These are phyloP conservation scores for Sisor rabdophorus DNA, from an alignment of 2,113 vertebrate species.

Conservation along the genomic window DNA sequence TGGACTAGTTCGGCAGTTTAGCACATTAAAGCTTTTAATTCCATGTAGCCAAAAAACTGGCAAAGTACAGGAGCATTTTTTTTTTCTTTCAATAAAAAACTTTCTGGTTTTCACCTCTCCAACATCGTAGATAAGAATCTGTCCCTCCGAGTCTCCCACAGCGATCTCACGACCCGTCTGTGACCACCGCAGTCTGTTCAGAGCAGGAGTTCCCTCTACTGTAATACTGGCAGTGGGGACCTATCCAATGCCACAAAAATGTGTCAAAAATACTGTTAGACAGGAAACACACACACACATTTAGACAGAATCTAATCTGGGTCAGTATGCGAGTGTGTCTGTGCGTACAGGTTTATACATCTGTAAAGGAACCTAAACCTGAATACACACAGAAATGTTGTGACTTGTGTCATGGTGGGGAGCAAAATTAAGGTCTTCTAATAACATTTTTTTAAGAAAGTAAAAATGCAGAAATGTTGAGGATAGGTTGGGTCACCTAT, in stretches of 20 bases:
- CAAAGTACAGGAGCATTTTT: background rate
- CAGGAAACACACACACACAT: too few species aligned
- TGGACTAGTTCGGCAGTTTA: background rate
- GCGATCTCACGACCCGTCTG: slow-evolving; percentile 95
- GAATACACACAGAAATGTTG: too few species aligned
- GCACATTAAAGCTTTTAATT: too few species aligned
- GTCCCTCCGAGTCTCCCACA: slow-evolving; percentile 93
- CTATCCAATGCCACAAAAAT: slow-evolving; percentile 58
- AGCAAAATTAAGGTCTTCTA: too few species aligned
- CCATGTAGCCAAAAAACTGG: background rate
- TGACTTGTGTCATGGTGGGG: too few species aligned
- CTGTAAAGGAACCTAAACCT: too few species aligned
- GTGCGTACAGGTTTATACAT: too few species aligned
- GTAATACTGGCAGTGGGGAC: slow-evolving; percentile 92
- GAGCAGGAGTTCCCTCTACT: slow-evolving; percentile 89
- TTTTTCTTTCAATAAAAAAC: background rate
- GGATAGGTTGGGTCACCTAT: too few species aligned
- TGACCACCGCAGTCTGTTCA: slow-evolving; percentile 94
- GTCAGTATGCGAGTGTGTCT: background rate
- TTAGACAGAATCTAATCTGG: background rate
- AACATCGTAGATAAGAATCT: slow-evolving; percentile 90
- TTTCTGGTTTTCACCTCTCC: slow-evolving; percentile 79
- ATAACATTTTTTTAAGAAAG: too few species aligned
- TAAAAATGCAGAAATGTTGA: too few species aligned
- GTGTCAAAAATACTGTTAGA: too few species aligned